Percentiles rank a stretch among this genome's conserved stretches.
Conservation (phyloP, 2,797 vertebrate species). For the Chloroceryle inda region DNA sequence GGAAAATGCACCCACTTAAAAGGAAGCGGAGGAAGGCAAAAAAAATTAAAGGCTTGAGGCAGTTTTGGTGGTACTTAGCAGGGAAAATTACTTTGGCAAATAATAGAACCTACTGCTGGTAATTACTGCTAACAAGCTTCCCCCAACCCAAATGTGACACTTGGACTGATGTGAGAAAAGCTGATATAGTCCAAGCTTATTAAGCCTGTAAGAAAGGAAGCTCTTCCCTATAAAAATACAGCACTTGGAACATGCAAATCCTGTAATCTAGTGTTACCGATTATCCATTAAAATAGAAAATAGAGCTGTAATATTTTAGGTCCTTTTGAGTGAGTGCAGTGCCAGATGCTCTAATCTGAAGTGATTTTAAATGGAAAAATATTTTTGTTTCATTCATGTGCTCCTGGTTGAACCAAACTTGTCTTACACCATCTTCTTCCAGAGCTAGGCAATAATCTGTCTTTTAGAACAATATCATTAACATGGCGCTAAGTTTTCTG, state of each 20-base stretch:
- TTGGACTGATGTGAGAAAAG: constrained; percentile 84
- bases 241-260: constrained; percentile 76
- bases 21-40: constrained; percentile 80
- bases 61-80: constrained; percentile 90
- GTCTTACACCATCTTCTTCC: constrained; percentile 42
- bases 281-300: constrained; percentile 79
- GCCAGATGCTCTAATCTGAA: constrained; percentile 69
- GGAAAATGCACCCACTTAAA: constrained; percentile 88
- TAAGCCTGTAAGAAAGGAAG: constrained; percentile 80
- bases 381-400: constrained; percentile 52
- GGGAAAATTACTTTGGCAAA: constrained; percentile 91
- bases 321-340: constrained; percentile 30
- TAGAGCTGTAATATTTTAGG: constrained; percentile 79
- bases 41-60: constrained; percentile 86
- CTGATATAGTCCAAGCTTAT: constrained; percentile 83
- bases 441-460: background rate
- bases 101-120: constrained; percentile 89
- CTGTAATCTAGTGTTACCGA: constrained; percentile 82
- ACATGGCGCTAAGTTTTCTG: constrained; percentile 29
- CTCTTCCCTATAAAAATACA: constrained; percentile 78
- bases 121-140: constrained; percentile 90
- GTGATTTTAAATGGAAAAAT: constrained; percentile 70
- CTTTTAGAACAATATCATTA: background rate
- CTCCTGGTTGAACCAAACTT: constrained; percentile 64
- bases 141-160: constrained; percentile 83